Conservation (phyloP, 2,888 invertebrate species). For the Zeuzera pyrina region DNA sequence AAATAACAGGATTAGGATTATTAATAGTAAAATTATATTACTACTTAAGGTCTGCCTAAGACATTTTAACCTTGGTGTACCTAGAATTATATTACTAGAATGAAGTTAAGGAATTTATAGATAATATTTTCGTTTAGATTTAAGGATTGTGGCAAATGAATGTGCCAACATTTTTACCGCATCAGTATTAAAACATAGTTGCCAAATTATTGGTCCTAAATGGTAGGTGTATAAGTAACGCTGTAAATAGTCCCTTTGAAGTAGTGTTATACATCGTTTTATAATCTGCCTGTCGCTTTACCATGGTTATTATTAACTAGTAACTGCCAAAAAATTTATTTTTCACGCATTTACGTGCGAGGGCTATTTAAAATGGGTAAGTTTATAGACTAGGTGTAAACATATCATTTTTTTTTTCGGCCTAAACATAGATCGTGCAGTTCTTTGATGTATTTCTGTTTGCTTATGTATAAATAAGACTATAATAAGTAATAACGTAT, state of each 20-base stretch:
- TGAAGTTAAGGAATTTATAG: conserved; percentile 55
- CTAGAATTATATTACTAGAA: conserved; percentile 54
- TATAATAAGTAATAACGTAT: too few species aligned
- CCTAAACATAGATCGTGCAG: neutral
- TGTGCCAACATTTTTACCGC: conserved; percentile 74
- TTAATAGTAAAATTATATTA: conserved; percentile 30
- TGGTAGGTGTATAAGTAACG: conserved; percentile 54
- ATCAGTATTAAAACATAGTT: conserved; percentile 70
- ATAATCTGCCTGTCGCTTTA: conserved; percentile 38
- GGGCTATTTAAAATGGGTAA: conserved; percentile 52
- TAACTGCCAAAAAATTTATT: conserved; percentile 52
- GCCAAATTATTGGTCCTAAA: conserved; percentile 58
- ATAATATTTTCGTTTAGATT: conserved; percentile 54
- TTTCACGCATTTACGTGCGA: conserved; percentile 67
- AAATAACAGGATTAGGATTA: conserved; percentile 53
- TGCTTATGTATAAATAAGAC: too few species aligned
- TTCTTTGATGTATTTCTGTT: conserved; percentile 5
- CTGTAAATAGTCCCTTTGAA: conserved; percentile 60
- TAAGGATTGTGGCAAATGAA: conserved; percentile 50
- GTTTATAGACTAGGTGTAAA: conserved; percentile 34
- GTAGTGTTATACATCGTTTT: conserved; percentile 30
- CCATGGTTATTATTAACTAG: conserved; percentile 24
- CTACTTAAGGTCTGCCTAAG: conserved; percentile 57
- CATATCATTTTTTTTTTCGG: neutral
- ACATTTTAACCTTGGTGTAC: conserved; percentile 68